Percentiles rank a stretch among this genome's conserved stretches.
These are phyloP conservation scores for Lasiurus borealis DNA, from an alignment of 2,113 vertebrate genomes.

Conservation along the genomic window DNA sequence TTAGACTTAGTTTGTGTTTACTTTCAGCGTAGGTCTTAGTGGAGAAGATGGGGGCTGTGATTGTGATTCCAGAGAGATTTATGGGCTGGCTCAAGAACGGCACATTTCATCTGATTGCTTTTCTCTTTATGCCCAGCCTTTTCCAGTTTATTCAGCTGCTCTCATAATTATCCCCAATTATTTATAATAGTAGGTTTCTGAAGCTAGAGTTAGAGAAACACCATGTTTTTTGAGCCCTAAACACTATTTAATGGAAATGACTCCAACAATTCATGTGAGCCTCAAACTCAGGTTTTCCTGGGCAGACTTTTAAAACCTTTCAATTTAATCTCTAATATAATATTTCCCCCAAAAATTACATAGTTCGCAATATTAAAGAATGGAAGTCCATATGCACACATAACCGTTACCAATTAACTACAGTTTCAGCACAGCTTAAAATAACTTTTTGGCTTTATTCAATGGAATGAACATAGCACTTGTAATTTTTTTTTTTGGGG, in stretches of 20 bases:
- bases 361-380: not conserved
- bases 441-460: not conserved
- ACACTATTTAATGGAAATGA: constrained; percentile 20
- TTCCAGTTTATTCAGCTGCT: constrained; percentile 75
- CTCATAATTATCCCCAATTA: constrained; percentile 66
- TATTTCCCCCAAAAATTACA: constrained; percentile 6
- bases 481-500: not conserved
- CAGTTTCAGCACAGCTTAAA: not conserved
- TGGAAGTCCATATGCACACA: not conserved
- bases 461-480: not conserved
- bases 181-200: constrained; percentile 39
- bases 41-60: constrained; percentile 1
- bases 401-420: not conserved
- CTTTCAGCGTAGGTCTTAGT: not conserved
- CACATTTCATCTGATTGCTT: constrained; percentile 30
- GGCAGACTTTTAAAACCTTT: not conserved
- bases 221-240: not conserved
- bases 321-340: constrained; percentile 43
- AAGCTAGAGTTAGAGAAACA: constrained; percentile 52
- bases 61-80: constrained; percentile 45
- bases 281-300: constrained; percentile 39
- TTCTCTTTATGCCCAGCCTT: not conserved
- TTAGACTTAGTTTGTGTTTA: constrained; percentile 18
- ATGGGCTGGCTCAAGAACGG: not conserved
- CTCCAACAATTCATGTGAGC: not conserved